phyloP scores from a whole-genome alignment of 2,797 vertebrate species.

The Pogonophryne albipinna region DNA sequence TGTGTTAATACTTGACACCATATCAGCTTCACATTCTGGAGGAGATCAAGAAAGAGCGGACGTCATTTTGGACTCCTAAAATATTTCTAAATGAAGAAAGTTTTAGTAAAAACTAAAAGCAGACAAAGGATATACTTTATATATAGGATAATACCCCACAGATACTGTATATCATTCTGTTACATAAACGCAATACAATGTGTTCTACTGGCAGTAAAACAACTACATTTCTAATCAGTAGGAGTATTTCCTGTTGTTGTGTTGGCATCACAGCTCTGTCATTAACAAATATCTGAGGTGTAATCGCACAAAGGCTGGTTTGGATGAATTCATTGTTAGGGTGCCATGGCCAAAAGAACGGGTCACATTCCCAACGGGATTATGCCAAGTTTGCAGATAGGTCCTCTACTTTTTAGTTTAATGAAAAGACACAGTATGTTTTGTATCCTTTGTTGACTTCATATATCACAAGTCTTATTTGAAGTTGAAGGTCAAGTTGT shows the following conservation, averaged over 20 bases:
- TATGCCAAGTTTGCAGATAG: slow-evolving; percentile 9
- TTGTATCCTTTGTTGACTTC: neutral
- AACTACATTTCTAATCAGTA: neutral
- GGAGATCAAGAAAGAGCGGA: slow-evolving; percentile 43
- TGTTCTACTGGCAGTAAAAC: neutral
- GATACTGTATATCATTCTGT: neutral
- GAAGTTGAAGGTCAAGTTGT: neutral
- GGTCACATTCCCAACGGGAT: slow-evolving; percentile 6
- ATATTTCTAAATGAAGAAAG: slow-evolving; percentile 6
- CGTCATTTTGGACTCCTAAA: neutral
- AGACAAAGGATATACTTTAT: neutral
- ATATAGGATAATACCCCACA: neutral
- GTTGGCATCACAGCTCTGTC: slow-evolving; percentile 37
- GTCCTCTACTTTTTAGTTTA: neutral
- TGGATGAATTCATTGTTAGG: slow-evolving; percentile 17
- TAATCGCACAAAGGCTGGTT: slow-evolving; percentile 38
- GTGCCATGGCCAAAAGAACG: neutral
- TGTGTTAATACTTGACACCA: slow-evolving; percentile 75
- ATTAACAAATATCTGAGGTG: slow-evolving; percentile 33
- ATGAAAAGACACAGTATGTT: neutral
- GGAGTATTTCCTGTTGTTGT: neutral
- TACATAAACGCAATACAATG: neutral
- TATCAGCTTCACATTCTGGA: slow-evolving; percentile 65
- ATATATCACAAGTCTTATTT: neutral
- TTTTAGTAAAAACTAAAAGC: neutral